Percentiles rank a stretch among this genome's conserved stretches.
Conservation (phyloP, 2,888 invertebrate species). For the Pantelozetes paolii region DNA sequence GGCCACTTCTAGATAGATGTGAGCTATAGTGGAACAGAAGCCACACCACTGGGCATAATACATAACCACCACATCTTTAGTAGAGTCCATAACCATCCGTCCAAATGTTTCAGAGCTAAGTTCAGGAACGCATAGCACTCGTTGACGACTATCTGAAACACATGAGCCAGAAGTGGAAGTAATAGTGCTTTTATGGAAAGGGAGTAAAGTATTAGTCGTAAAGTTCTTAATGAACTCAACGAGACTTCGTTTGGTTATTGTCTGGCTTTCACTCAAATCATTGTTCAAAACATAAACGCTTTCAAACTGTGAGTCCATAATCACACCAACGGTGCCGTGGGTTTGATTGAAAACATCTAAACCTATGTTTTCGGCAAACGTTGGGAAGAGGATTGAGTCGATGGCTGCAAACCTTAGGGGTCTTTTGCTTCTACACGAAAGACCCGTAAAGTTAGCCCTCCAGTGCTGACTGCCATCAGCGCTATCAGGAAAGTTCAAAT, state of each 20-base stretch:
- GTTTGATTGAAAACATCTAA: slow-evolving; percentile 56
- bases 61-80: slow-evolving; percentile 66
- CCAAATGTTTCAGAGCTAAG: slow-evolving; percentile 65
- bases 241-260: slow-evolving; percentile 40
- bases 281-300: slow-evolving; percentile 41
- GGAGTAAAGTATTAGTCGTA: slow-evolving; percentile 54
- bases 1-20: slow-evolving; percentile 65
- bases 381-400: slow-evolving; percentile 67
- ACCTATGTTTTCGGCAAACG: slow-evolving; percentile 71
- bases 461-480: slow-evolving; percentile 41
- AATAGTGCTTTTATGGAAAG: slow-evolving; percentile 52
- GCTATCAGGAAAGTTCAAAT: slow-evolving; percentile 46
- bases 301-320: slow-evolving; percentile 43
- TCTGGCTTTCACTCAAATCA: slow-evolving; percentile 35
- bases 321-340: slow-evolving; percentile 47
- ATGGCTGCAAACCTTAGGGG: slow-evolving; percentile 65
- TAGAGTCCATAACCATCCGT: slow-evolving; percentile 58
- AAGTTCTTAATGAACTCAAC: slow-evolving; percentile 56
- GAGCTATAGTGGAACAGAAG: slow-evolving; percentile 67
- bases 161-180: slow-evolving; percentile 41
- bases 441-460: slow-evolving; percentile 50
- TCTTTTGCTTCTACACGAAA: slow-evolving; percentile 58
- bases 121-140: slow-evolving; percentile 60
- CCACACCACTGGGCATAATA: slow-evolving; percentile 74
- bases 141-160: slow-evolving; percentile 45